A percentile compares a stretch with the other conserved stretches of the same genome.
These are phyloP conservation scores for Smittia sp. DNA, from an alignment of 2,888 invertebrate genomes.

Conservation along the genomic window DNA sequence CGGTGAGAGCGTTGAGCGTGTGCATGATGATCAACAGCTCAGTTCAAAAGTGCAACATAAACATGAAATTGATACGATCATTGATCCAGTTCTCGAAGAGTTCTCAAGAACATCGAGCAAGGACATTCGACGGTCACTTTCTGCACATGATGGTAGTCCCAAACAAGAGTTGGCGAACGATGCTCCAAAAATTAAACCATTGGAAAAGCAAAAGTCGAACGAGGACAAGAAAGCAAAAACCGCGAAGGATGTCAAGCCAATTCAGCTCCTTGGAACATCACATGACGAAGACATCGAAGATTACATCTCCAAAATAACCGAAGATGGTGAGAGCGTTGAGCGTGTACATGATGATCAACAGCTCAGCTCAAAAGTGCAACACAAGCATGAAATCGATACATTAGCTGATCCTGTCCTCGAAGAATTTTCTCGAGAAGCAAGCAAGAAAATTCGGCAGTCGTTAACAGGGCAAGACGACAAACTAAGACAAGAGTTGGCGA, in stretches of 20 bases:
- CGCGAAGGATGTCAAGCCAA: neutral
- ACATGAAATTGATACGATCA: too few species aligned
- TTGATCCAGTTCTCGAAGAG: neutral
- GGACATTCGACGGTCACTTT: neutral
- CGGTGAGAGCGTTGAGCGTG: constrained; percentile 4
- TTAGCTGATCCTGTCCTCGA: constrained; percentile 22
- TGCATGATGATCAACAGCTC: neutral
- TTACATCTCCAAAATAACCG: constrained; percentile 41
- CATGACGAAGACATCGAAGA: constrained; percentile 63
- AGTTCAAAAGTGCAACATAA: neutral
- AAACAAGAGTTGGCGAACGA: neutral
- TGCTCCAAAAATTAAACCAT: constrained; percentile 25
- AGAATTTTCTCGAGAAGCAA: constrained; percentile 2
- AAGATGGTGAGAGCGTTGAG: constrained; percentile 45
- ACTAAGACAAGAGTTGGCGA: constrained; percentile 3
- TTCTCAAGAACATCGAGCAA: neutral
- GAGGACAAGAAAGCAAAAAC: neutral
- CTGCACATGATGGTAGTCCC: neutral
- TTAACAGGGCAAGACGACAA: constrained; percentile 24
- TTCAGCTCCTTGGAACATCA: neutral
- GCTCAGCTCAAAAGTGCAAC: neutral
- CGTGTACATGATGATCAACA: constrained; percentile 42
- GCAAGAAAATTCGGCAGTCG: neutral
- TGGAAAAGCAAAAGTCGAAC: constrained; percentile 22
- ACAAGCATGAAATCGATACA: neutral